These are phyloP conservation scores for Muschampia plurimacula DNA, from an alignment of 2,888 invertebrate genomes.

Conservation along the genomic window DNA sequence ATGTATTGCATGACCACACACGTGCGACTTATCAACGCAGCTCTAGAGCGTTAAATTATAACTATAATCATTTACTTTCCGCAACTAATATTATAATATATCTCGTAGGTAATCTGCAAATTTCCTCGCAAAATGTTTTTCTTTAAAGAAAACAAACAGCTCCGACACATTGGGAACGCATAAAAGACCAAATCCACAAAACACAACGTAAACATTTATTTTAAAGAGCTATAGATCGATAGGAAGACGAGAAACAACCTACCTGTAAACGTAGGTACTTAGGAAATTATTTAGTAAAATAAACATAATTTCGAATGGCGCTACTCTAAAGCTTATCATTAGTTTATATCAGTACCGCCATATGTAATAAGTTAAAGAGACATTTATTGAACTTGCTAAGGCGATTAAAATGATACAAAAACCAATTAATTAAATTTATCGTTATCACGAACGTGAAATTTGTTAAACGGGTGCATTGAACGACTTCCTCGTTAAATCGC, in stretches of 20 bases:
- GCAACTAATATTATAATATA: conserved; percentile 56
- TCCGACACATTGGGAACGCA: conserved; percentile 43
- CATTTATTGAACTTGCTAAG: conserved; percentile 40
- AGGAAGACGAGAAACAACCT: conserved; percentile 33
- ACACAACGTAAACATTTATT: conserved; percentile 31
- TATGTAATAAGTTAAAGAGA: conserved; percentile 22
- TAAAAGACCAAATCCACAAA: conserved; percentile 32
- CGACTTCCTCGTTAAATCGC: conserved; percentile 65
- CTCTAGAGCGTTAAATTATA: conserved; percentile 56
- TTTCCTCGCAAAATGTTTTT: conserved; percentile 46
- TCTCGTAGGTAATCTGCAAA: conserved; percentile 51
- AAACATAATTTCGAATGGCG: conserved; percentile 10
- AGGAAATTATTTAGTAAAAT: conserved; percentile 16
- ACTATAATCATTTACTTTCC: conserved; percentile 59
- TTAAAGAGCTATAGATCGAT: conserved; percentile 29
- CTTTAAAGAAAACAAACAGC: conserved; percentile 44
- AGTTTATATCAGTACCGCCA: conserved; percentile 20
- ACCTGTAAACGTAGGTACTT: conserved; percentile 16
- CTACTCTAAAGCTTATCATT: conserved; percentile 14
- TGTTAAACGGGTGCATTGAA: conserved; percentile 65
- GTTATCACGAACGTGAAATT: conserved; percentile 53
- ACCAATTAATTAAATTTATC: conserved; percentile 54
- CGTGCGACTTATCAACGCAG: conserved; percentile 56
- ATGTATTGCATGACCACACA: conserved; percentile 51
- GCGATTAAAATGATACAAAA: conserved; percentile 35